A percentile compares a stretch with the other conserved stretches of the same genome.
Conservation (phyloP, 2,888 invertebrate genomes). For the Caenorhabditis zanzibari region DNA sequence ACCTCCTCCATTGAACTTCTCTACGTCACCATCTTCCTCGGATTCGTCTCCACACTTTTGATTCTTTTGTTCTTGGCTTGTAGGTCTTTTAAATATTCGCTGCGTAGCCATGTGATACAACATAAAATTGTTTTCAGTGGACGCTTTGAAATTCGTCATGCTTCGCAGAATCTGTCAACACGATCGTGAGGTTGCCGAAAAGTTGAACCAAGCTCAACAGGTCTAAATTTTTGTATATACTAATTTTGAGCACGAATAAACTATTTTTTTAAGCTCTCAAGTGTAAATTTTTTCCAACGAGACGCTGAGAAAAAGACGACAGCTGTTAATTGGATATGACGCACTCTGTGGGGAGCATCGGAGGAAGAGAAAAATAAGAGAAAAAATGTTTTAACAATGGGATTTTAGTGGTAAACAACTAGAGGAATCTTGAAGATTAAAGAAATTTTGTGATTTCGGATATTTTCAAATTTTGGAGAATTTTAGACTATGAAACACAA, state of each 20-base stretch:
- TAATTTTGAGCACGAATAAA: too few relatives aligned
- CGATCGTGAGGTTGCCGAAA: constrained; percentile 9
- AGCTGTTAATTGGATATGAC: constrained; percentile 4
- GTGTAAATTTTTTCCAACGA: neutral
- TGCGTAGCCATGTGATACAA: too few relatives aligned
- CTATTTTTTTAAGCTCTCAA: neutral
- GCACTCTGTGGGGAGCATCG: neutral
- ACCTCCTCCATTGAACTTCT: neutral
- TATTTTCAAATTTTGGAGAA: too few relatives aligned
- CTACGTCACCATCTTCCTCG: constrained; percentile 29
- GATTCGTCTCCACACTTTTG: constrained; percentile 39
- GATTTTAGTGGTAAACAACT: too few relatives aligned
- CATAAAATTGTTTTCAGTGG: constrained; percentile 27
- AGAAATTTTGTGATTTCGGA: too few relatives aligned
- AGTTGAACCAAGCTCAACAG: neutral
- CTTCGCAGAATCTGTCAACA: constrained; percentile 7
- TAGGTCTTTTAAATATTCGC: neutral
- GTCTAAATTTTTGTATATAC: constrained; percentile 14
- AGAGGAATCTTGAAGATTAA: too few relatives aligned
- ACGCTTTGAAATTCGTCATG: constrained; percentile 26
- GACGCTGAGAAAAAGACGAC: neutral
- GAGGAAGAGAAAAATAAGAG: too few relatives aligned
- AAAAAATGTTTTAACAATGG: too few relatives aligned
- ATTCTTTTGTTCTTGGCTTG: constrained; percentile 39
- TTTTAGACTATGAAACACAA: too few relatives aligned